Evolutionary conservation across 1,140 invertebrate genomes (phyloP), one percentile per base, ranked within the genome.

Genomic region (Ceratina calcarata): DNA sequence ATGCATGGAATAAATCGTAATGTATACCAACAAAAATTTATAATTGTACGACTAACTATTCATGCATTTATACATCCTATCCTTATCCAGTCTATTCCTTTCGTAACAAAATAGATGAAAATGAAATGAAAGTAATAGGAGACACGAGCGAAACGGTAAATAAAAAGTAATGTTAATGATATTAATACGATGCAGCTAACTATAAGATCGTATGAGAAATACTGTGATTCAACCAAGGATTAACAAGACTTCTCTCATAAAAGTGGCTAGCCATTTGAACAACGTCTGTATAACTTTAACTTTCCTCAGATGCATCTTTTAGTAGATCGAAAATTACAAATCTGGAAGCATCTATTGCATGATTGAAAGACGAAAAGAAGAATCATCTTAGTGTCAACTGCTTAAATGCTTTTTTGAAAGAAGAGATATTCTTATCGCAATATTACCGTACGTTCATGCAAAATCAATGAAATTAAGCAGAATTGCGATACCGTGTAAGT

Each of bases 241-340:
- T 79, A 79, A 66, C 78, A 67, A 79, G 51, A 79, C 71, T 74
- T 74, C 71, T 66, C 78, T 57, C 8, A 74, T 58, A 20, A 72
- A 78, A 55, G 8, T 55, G 55, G 45, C 16, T 20, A 27, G 1
- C 22, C 45, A 72, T 32, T 22, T 12, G 20, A 55, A 72, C 55
- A 0, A 20, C 37, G 10, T 55, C 2, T 70, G 51, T 4, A 7
- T 51, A 0, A n/a, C 57, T 78, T 78, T 67, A 61, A 61, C 24
- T 62, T 70, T 53, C 8, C 70, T 72, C 18, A 20, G 4, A 2
- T 13, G 27, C 18, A 32, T 32, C 22, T 55, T 62, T 16, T 51
- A n/a, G n/a, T n/a, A n/a, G n/a, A n/a, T n/a, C n/a, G n/a, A n/a
- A n/a, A n/a, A n/a, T n/a, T n/a, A n/a, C n/a, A n/a, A n/a, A n/a